Percentiles rank a stretch among this genome's conserved stretches.
These are phyloP conservation scores for Formica selysi DNA, from an alignment of 1,140 invertebrate species.

Conservation along the genomic window DNA sequence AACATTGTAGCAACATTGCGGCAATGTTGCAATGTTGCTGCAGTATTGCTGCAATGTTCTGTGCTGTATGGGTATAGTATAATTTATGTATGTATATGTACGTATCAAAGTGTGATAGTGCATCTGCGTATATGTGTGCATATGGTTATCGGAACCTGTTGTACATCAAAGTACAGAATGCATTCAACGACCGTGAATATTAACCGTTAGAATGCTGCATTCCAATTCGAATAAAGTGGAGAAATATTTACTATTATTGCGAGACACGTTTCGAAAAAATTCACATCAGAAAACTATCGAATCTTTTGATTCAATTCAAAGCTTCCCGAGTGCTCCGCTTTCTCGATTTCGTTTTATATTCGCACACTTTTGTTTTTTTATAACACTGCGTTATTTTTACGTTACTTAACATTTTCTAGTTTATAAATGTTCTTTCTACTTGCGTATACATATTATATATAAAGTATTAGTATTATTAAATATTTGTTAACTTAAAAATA, in stretches of 20 bases:
- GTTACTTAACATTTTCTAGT: not conserved
- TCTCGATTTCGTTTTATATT: not conserved
- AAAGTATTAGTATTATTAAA: not conserved
- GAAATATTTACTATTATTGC: not conserved
- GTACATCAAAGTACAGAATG: slow-evolving; percentile 22
- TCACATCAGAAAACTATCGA: not conserved
- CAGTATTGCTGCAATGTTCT: too few relatives aligned
- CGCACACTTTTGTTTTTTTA: not conserved
- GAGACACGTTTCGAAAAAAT: not conserved
- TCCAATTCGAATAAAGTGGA: not conserved
- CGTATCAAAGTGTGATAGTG: too few relatives aligned
- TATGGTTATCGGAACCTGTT: slow-evolving; percentile 53
- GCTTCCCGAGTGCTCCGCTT: not conserved
- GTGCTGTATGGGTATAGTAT: too few relatives aligned
- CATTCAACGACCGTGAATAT: slow-evolving; percentile 37
- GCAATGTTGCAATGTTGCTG: too few relatives aligned
- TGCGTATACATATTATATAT: not conserved
- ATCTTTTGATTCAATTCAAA: not conserved
- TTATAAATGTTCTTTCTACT: not conserved
- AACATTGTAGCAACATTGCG: too few relatives aligned
- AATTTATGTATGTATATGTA: too few relatives aligned
- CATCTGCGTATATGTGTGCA: too few relatives aligned
- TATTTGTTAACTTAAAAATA: not conserved
- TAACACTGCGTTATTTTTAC: not conserved
- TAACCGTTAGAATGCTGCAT: slow-evolving; percentile 59